Conservation (phyloP, 2,797 vertebrate species). For the Sciaenops ocellatus region DNA sequence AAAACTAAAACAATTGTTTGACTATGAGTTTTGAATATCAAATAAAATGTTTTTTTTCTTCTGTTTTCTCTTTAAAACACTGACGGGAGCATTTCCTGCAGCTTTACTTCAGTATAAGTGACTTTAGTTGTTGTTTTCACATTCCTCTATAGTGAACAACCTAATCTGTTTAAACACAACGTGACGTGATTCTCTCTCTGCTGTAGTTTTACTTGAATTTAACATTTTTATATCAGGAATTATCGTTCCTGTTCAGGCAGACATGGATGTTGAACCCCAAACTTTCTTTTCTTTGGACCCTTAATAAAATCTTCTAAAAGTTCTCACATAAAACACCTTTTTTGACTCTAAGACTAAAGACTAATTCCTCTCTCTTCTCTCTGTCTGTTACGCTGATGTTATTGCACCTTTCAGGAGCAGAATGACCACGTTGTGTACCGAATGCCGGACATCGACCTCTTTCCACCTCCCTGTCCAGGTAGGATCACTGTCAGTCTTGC, state of each 20-base stretch:
- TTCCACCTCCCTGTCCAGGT: constrained; percentile 79
- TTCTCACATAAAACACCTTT: too few species aligned
- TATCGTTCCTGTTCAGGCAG: background rate
- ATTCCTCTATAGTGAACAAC: background rate
- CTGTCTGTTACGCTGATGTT: background rate
- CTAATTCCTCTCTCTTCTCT: background rate
- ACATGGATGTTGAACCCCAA: background rate
- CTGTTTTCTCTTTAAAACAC: background rate
- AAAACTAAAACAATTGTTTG: background rate
- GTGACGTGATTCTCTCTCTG: background rate
- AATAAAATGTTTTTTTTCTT: background rate
- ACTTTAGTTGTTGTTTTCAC: background rate
- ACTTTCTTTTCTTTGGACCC: background rate
- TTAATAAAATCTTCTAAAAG: too few species aligned
- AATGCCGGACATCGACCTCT: constrained; percentile 80
- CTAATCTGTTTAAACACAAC: background rate
- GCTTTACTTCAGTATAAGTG: background rate
- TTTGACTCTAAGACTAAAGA: background rate
- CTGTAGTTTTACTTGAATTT: background rate
- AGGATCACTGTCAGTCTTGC: background rate
- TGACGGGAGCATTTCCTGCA: background rate
- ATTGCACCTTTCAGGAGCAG: constrained; percentile 73
- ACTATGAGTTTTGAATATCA: background rate
- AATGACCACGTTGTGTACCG: constrained; percentile 87
- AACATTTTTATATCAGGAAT: background rate